Conservation (phyloP, 2,888 invertebrate species). For the Halictus ligatus region DNA sequence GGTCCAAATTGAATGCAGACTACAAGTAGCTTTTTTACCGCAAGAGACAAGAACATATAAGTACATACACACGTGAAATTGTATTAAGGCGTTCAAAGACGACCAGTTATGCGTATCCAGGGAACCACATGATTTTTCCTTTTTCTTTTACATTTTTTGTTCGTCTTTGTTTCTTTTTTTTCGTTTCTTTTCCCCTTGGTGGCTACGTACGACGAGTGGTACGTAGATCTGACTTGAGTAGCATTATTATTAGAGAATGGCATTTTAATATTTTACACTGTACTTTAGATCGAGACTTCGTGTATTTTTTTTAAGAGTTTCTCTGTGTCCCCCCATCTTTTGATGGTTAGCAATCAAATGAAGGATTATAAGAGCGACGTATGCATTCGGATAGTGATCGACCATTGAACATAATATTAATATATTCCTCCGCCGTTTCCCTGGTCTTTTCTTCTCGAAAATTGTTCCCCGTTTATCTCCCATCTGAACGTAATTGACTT, state of each 20-base stretch:
- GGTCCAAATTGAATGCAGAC: constrained; percentile 54
- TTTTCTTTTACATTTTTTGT: constrained; percentile 27
- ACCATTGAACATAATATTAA: constrained; percentile 31
- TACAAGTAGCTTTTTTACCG: constrained; percentile 74
- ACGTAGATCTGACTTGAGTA: constrained; percentile 59
- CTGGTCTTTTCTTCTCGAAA: constrained; percentile 18
- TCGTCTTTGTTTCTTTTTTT: constrained; percentile 7
- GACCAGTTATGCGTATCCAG: constrained; percentile 49
- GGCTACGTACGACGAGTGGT: constrained; percentile 33
- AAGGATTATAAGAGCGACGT: constrained; percentile 65
- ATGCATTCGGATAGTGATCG: constrained; percentile 54
- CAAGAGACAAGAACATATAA: constrained; percentile 57
- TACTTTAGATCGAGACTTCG: constrained; percentile 49
- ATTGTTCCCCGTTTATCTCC: constrained; percentile 37
- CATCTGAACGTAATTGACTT: constrained; percentile 21
- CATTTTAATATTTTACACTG: constrained; percentile 60
- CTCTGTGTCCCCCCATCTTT: background rate
- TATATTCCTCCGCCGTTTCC: constrained; percentile 28
- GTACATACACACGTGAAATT: constrained; percentile 31
- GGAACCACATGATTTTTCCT: constrained; percentile 35
- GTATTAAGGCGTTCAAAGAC: constrained; percentile 58
- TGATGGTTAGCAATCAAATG: constrained; percentile 12
- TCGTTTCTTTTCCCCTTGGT: background rate
- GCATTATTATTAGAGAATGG: constrained; percentile 59
- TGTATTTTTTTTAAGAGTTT: constrained; percentile 24